Conservation (phyloP, 2,113 vertebrate species). For the Laticauda laticaudata region DNA sequence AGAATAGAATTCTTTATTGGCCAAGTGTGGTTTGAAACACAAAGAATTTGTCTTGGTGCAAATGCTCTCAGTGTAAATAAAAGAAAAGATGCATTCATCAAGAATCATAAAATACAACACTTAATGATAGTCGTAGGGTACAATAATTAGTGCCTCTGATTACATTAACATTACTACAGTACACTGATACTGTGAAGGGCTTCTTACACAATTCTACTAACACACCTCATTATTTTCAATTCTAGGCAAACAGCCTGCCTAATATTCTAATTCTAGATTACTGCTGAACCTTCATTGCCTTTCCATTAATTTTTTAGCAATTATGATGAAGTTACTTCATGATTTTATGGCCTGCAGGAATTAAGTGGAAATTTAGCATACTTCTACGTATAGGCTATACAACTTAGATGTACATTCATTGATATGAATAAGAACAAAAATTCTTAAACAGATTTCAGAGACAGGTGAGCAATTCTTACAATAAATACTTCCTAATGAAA, state of each 20-base stretch:
- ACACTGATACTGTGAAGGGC: not conserved
- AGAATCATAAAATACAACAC: too few relatives aligned
- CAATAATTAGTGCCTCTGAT: not conserved
- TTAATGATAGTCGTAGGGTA: too few relatives aligned
- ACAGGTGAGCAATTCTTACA: not conserved
- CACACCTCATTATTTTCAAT: conserved; percentile 5
- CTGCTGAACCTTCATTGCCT: not conserved
- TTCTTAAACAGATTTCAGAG: not conserved
- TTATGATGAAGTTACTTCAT: not conserved
- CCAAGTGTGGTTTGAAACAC: too few relatives aligned
- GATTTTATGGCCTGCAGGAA: not conserved
- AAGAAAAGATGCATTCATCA: too few relatives aligned
- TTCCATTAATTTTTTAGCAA: not conserved
- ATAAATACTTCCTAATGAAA: not conserved
- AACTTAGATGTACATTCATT: not conserved
- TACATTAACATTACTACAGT: not conserved
- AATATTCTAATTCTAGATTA: not conserved
- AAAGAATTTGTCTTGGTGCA: too few relatives aligned
- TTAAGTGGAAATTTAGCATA: not conserved
- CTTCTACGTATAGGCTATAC: not conserved
- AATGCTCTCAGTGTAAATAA: too few relatives aligned
- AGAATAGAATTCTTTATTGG: too few relatives aligned
- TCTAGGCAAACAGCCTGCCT: not conserved
- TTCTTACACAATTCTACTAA: not conserved
- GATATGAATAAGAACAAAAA: not conserved